phyloP scores from a whole-genome alignment of 2,888 invertebrate species.

The Spisula subtruncata region DNA sequence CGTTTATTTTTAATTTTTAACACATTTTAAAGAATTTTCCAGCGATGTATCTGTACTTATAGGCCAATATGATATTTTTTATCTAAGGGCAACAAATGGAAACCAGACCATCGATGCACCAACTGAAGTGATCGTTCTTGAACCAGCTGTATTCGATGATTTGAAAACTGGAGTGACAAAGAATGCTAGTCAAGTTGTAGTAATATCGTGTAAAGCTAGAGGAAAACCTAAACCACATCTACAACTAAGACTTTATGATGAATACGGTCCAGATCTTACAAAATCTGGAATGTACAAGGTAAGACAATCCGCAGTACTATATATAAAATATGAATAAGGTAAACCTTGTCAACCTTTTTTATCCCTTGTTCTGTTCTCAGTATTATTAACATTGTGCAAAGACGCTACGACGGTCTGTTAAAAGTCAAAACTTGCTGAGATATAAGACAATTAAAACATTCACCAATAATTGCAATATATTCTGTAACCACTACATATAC shows the following conservation, averaged over 20 bases:
- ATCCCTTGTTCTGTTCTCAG: too few species aligned
- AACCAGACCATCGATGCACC: constrained; percentile 60
- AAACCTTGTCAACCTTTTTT: too few species aligned
- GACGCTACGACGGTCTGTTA: too few species aligned
- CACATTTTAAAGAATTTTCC: too few species aligned
- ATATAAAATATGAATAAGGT: too few species aligned
- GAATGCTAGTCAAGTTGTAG: constrained; percentile 47
- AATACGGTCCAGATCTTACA: constrained; percentile 61
- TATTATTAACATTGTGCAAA: too few species aligned
- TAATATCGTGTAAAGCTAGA: constrained; percentile 59
- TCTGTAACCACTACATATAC: too few species aligned
- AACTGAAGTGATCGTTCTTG: constrained; percentile 59
- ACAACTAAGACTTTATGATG: constrained; percentile 57
- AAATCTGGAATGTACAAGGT: constrained; percentile 60
- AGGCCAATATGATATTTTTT: neutral
- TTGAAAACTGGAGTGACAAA: constrained; percentile 51
- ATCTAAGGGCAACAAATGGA: constrained; percentile 55
- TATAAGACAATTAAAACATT: too few species aligned
- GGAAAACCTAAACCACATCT: constrained; percentile 61
- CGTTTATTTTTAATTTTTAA: too few species aligned
- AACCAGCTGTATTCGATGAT: constrained; percentile 55
- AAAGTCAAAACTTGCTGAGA: too few species aligned
- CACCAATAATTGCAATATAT: too few species aligned
- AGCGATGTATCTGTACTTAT: too few species aligned
- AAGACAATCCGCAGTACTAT: neutral